These are phyloP conservation scores for Prunella himalayana DNA, from an alignment of 2,113 vertebrate species.

Conservation along the genomic window DNA sequence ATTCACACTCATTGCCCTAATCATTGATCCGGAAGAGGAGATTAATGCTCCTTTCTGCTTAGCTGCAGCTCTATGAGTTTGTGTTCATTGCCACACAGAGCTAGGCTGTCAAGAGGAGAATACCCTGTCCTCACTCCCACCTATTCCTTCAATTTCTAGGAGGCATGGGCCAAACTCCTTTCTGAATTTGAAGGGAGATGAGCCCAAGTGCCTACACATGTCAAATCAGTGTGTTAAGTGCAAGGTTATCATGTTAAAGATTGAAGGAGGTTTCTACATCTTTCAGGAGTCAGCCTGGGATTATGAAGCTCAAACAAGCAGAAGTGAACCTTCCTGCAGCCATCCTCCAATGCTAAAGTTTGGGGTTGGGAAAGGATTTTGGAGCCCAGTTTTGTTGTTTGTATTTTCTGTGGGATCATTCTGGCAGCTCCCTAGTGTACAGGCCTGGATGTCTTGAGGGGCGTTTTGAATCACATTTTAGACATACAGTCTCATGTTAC, in stretches of 20 bases:
- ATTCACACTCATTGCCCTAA: neutral
- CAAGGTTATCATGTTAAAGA: neutral
- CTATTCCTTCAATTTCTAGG: neutral
- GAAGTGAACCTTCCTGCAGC: neutral
- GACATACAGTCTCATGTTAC: neutral
- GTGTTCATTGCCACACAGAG: neutral
- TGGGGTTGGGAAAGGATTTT: neutral
- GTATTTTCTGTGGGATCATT: neutral
- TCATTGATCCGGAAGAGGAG: neutral
- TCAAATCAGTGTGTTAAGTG: neutral
- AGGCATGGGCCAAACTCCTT: neutral
- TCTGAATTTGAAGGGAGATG: neutral
- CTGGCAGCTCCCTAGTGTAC: neutral
- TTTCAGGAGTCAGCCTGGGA: neutral
- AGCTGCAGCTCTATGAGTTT: neutral
- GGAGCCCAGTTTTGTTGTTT: neutral
- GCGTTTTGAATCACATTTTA: neutral
- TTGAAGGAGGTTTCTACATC: neutral
- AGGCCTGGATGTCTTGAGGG: neutral
- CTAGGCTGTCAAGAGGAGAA: neutral
- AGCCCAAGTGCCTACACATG: fast-evolving
- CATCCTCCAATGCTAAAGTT: neutral
- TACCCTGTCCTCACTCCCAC: neutral
- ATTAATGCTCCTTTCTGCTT: neutral
- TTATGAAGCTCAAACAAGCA: neutral